Base-by-base conservation (phyloP, 1,140 invertebrate species). In the Zaprionus taronus region DNA sequence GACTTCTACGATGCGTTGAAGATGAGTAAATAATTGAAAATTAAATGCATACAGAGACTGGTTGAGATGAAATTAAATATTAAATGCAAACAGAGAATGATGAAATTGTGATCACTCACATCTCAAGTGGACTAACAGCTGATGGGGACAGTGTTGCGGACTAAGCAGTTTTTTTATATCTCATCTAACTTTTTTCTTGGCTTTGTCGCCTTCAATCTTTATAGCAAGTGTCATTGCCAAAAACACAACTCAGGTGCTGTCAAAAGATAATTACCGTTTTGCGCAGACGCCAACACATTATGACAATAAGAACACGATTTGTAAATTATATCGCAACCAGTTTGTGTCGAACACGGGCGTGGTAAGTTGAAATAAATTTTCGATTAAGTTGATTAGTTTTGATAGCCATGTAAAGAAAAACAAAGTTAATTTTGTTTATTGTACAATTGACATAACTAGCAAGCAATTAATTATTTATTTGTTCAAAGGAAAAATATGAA, bases 231-330 rank as follows among this genome's bases (percentile, higher is more conserved):
- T 90, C 81, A 79, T 72, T 81, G 71, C 78, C 81, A 89, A 87
- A 87, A 34, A 87, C 84, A 84, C 84, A 83, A 73, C 81, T 84
- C 84, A 90, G 84, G 78, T 84, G 84, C 85, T 87, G 84, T 87
- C 84, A 87, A 90, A 90, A 90, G 84, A 90, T 87, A 87, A 90
- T 90, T 84, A 87, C 84, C 85, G 78, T 79, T 84, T 75, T 58
- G 62, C 76, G n/a, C 44, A 65, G 34, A 71, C 67, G 67, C 77
- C 77, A 72, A 79, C 66, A 55, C 63, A 72, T 51, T 15, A 26
- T 53, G 17, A 14, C 47, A 41, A 60, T 4, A 47, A 55, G 20
- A 49, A 17, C 55, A 60, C 31, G 53, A 67, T 62, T 44, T 44
- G 36, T 17, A 17, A 71, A 66, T 75, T 49, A 79, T 49, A 61